Base-by-base conservation (phyloP, 2,113 vertebrate species). In the Camelus bactrianus region DNA sequence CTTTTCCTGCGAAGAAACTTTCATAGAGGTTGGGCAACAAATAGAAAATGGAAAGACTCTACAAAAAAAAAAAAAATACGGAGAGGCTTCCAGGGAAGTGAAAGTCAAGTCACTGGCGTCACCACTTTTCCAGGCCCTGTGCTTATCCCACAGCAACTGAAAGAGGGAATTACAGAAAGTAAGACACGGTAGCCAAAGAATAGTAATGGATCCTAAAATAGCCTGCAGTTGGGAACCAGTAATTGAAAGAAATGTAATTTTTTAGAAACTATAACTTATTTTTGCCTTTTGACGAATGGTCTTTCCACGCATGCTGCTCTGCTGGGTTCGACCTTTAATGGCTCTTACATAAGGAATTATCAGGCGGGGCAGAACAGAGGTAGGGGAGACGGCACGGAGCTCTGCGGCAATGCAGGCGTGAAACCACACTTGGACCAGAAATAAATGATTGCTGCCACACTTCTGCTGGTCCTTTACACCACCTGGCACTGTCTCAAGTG, bases 1-100 rank as follows among this genome's bases (percentile, higher is more conserved):
- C 38, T 87, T 96, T 95, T 91, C 79, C 89, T 97, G 89, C 95
- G 89, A 81, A 97, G 60, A 94, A 92, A 77, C 30, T 60, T 94
- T 95, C 67, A 46, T 70, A 87, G 77, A 86, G 24, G 11, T 75
- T 93, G 67, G 50, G 30, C 77, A 93, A 96, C 77, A 91, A 93
- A 73, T 30, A 94, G 65, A 94, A 89, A 84, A 48, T 97, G 82
- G 92, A 93, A 96, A 96, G 46, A 54, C 46, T 58, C 83, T 81
- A 38, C 10, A 42, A 91, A 88, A 94, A 97, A 88, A 64, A 20
- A 89, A 97, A 88, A 64, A 20, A 89, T 48, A 64, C 38, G 86
- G 90, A 16, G 42, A 97, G 95, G 85, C 67, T 93, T 91, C 86
- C 72, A 94, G 46, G 60, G 86, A 91, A 95, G 54, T 72, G 19